These are phyloP conservation scores for Augochlorella aurata DNA, from an alignment of 2,888 invertebrate genomes.

Conservation along the genomic window DNA sequence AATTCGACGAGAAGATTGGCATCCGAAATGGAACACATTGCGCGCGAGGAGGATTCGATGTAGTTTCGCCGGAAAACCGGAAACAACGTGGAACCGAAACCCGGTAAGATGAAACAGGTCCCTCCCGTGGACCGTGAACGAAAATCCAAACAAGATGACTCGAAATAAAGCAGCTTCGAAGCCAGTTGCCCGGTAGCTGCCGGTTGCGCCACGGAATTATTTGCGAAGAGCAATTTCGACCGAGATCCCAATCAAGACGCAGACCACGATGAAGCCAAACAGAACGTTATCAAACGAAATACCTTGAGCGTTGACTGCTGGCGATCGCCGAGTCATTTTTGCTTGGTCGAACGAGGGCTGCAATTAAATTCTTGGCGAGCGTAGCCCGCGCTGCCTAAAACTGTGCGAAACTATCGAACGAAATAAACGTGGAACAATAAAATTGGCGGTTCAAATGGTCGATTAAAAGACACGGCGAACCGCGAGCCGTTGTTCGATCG, in stretches of 20 bases:
- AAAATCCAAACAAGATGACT: slow-evolving; percentile 40
- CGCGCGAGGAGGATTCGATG: not conserved
- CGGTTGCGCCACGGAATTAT: slow-evolving; percentile 32
- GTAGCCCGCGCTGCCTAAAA: not conserved
- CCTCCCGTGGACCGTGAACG: slow-evolving; percentile 32
- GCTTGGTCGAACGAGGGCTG: not conserved
- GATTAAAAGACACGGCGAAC: too few species aligned
- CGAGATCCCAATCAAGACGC: slow-evolving; percentile 42
- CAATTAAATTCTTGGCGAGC: slow-evolving; percentile 27
- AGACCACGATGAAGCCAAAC: slow-evolving; percentile 12
- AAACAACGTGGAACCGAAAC: not conserved
- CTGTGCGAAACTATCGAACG: not conserved
- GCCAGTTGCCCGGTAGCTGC: not conserved
- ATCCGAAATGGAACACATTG: not conserved
- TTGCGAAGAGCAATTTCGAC: slow-evolving; percentile 44
- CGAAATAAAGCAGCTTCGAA: slow-evolving; percentile 37
- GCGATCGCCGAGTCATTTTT: slow-evolving; percentile 16
- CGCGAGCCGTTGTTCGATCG: too few species aligned
- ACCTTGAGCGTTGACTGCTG: slow-evolving; percentile 4
- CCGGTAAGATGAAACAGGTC: slow-evolving; percentile 28
- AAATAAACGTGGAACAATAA: too few species aligned
- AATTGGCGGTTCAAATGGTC: too few species aligned
- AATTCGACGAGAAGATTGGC: not conserved
- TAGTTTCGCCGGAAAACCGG: not conserved
- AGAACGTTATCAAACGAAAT: slow-evolving; percentile 20